Evolutionary conservation across 2,888 invertebrate genomes (phyloP), one percentile per base, ranked within the genome.

Genomic region (Chrysopilus asiliformis): DNA sequence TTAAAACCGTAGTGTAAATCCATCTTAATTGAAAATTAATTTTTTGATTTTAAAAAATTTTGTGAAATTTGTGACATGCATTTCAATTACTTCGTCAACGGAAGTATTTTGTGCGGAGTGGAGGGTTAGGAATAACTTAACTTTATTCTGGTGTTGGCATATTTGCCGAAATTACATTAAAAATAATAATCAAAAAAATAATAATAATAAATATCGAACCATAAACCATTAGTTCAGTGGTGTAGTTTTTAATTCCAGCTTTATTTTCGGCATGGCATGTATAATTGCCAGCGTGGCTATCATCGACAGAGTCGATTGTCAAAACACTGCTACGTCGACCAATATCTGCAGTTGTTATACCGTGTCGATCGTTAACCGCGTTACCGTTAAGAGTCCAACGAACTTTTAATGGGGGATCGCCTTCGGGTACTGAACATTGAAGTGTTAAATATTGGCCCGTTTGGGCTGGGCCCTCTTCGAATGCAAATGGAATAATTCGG

Each of bases 401-500:
- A 45, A 89, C 76, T 44, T 70, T 70, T 47, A 87, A 67, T 20
- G 87, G 87, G 48, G 80, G 68, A 66, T 89, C 86, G 47, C 87
- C 84, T 53, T 76, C 74, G 39, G 77, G 70, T 46, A 79, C 73
- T 30, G 76, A 75, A 59, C 82, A 83, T 51, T 75, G 73, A 45
- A 77, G 68, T 42, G 75, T 60, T 18, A 60, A 46, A 47, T 58
- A 77, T 61, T 83, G 81, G 47, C 82, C 84, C 55, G 77, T 77
- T 62, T 75, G 76, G 50, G 82, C 74, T 52, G 81, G 79, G 47
- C 73, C 72, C 59, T 74, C 70, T 45, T 81, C 82, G 64, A 84
- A 83, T 60, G 74, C 73, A 66, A 84, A 84, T 53, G 83, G 82
- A 63, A 72, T 76, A 65, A 85, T 81, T 64, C 75, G 78, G 58